A percentile compares a stretch with the other conserved stretches of the same genome.
These are phyloP conservation scores for Pelecanoides urinatrix DNA, from an alignment of 2,113 vertebrate genomes.

Conservation along the genomic window DNA sequence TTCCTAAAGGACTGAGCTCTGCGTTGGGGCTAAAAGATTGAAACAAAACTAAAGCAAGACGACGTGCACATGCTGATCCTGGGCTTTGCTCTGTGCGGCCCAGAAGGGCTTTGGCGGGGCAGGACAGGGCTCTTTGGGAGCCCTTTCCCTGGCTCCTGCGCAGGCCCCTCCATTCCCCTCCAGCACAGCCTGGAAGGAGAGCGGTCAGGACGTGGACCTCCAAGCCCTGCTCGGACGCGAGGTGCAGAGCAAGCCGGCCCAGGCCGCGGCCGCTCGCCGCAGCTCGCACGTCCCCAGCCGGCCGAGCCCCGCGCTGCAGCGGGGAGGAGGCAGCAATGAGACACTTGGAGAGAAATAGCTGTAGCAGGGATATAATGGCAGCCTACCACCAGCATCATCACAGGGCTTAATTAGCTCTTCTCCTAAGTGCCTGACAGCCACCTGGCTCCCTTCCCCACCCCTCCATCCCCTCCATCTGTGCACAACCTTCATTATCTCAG, in stretches of 20 bases:
- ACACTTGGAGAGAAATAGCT: neutral
- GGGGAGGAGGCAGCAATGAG: neutral
- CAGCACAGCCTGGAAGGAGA: neutral
- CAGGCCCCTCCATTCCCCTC: neutral
- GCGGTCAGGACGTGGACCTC: fast-evolving
- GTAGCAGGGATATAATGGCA: neutral
- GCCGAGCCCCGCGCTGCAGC: neutral
- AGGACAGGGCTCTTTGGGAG: neutral
- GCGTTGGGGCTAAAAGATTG: neutral
- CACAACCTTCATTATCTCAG: neutral
- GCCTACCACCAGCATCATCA: neutral
- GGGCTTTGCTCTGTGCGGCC: neutral
- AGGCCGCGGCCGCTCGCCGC: neutral
- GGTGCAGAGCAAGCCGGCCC: neutral
- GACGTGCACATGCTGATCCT: fast-evolving
- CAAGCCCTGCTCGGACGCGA: fast-evolving
- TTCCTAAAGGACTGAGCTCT: neutral
- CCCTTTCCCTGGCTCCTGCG: neutral
- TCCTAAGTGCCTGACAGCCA: neutral
- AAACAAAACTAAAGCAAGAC: neutral
- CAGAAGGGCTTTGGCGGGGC: neutral
- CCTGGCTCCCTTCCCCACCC: neutral
- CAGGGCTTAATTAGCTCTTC: neutral
- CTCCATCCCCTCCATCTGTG: neutral
- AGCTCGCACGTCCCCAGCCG: neutral